phyloP scores from a whole-genome alignment of 2,797 vertebrate genomes.

The Aselliscus stoliczkanus region DNA sequence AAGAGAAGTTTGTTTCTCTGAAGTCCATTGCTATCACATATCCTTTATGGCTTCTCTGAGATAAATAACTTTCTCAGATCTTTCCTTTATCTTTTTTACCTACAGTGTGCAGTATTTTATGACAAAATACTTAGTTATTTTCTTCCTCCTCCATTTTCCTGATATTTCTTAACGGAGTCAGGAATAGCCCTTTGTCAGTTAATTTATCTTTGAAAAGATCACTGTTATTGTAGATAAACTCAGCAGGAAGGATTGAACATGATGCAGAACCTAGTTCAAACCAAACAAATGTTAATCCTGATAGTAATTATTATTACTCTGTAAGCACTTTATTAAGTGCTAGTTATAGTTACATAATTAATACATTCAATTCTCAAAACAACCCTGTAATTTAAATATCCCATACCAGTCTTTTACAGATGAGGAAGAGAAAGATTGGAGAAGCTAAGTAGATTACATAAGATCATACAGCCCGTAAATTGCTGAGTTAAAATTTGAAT shows the following conservation, averaged over 20 bases:
- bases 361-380: background rate
- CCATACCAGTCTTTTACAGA: background rate
- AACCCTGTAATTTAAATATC: background rate
- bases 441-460: background rate
- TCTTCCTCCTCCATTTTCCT: background rate
- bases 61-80: background rate
- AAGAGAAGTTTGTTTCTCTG: background rate
- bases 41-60: background rate
- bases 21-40: background rate
- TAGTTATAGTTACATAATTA: background rate
- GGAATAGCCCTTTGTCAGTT: background rate
- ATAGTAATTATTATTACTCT: slow-evolving; percentile 1
- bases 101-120: background rate
- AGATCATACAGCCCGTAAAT: background rate
- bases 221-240: background rate
- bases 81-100: background rate
- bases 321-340: background rate
- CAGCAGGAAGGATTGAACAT: background rate
- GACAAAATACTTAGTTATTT: too few species aligned
- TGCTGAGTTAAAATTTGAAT: background rate
- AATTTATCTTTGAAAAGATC: slow-evolving; percentile 17
- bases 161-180: background rate
- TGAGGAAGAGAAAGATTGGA: background rate
- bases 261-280: background rate
- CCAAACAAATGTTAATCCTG: background rate